Conservation (phyloP, 2,797 vertebrate genomes). For the Sebastes steindachneri region DNA sequence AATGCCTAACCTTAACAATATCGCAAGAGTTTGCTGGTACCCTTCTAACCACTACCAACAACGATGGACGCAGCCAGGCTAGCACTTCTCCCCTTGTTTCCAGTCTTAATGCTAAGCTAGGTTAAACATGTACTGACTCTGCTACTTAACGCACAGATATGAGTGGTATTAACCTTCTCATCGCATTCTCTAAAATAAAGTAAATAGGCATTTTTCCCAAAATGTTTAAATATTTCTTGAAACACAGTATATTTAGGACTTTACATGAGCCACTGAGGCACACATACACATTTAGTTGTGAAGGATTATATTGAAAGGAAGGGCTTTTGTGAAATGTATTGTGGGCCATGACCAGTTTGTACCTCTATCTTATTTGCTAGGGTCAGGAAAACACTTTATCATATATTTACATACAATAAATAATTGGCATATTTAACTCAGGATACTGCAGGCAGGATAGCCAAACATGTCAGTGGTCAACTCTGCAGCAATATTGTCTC, state of each 20-base stretch:
- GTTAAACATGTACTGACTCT: background rate
- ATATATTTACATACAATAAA: background rate
- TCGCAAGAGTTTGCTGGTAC: too few relatives aligned
- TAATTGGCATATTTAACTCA: background rate
- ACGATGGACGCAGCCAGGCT: too few relatives aligned
- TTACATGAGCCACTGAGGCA: background rate
- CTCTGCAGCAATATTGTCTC: constrained; percentile 1
- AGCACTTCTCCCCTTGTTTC: too few relatives aligned
- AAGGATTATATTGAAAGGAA: background rate
- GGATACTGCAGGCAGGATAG: background rate
- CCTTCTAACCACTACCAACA: too few relatives aligned
- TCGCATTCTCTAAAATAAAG: background rate
- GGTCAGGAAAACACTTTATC: background rate
- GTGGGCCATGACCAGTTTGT: background rate
- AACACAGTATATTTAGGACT: background rate
- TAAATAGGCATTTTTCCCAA: too few relatives aligned
- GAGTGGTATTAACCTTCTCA: background rate
- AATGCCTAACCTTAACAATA: too few relatives aligned
- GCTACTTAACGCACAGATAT: background rate
- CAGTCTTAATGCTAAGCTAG: too few relatives aligned
- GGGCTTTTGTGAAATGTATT: background rate
- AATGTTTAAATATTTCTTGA: background rate
- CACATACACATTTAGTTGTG: background rate
- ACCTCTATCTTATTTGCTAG: background rate
- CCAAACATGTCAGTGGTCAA: background rate